Percentiles rank a stretch among this genome's conserved stretches.
phyloP scores from a whole-genome alignment of 1,140 invertebrate species.

The Drosophila insularis region DNA sequence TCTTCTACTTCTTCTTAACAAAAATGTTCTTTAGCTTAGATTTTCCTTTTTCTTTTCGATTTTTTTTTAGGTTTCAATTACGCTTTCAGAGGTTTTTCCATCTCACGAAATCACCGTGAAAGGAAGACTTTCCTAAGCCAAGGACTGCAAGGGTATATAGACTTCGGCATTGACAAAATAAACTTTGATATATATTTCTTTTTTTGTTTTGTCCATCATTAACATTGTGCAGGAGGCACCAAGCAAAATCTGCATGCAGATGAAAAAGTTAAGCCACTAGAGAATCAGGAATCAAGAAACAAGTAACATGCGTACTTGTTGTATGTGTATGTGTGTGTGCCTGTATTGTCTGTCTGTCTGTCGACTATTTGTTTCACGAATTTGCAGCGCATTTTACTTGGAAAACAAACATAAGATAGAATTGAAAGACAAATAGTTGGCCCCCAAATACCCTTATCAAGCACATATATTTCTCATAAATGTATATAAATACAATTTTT shows the following conservation, averaged over 20 bases:
- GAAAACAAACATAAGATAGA: conserved; percentile 43
- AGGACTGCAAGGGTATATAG: too few species aligned
- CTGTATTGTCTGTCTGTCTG: conserved; percentile 38
- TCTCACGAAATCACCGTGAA: too few species aligned
- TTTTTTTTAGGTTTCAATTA: not conserved
- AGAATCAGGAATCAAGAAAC: conserved; percentile 38
- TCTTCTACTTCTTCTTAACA: not conserved
- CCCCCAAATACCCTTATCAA: conserved; percentile 19
- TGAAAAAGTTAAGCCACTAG: conserved; percentile 55
- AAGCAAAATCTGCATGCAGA: conserved; percentile 64
- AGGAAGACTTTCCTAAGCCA: too few species aligned
- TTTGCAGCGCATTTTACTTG: conserved; percentile 68
- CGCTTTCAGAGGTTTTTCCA: too few species aligned
- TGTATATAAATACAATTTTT: too few species aligned
- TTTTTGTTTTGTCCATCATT: conserved; percentile 66
- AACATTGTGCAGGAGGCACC: conserved; percentile 53
- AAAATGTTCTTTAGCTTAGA: not conserved
- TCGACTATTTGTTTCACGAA: conserved; percentile 76
- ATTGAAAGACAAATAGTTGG: not conserved
- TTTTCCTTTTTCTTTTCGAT: not conserved
- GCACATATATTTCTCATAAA: too few species aligned
- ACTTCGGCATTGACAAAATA: too few species aligned
- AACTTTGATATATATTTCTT: not conserved
- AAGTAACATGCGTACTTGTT: conserved; percentile 67
- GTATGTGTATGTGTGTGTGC: conserved; percentile 28